These are phyloP conservation scores for Sylvia borin DNA, from an alignment of 2,797 vertebrate genomes.

Conservation along the genomic window DNA sequence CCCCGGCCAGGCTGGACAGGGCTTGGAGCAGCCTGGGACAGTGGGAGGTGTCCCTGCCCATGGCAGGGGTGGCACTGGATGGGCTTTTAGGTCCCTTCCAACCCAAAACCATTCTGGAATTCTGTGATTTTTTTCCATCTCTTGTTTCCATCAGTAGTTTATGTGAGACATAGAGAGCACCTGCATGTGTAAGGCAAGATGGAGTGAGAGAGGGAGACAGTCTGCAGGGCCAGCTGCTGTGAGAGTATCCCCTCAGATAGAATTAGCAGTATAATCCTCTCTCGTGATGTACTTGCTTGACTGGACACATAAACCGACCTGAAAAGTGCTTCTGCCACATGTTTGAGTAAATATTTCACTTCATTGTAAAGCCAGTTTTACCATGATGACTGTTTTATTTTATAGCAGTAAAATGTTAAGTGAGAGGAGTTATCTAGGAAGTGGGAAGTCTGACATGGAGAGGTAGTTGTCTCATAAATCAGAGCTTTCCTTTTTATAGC, in stretches of 20 bases:
- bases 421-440: background rate
- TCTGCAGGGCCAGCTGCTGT: background rate
- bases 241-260: background rate
- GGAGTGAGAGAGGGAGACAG: background rate
- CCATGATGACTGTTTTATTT: background rate
- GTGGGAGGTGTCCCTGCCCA: background rate
- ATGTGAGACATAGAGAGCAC: background rate
- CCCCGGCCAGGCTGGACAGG: background rate
- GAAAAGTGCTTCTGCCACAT: background rate
- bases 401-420: background rate
- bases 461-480: background rate
- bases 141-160: background rate
- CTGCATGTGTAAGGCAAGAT: background rate
- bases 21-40: background rate
- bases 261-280: slow-evolving; percentile 18
- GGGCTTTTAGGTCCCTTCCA: background rate
- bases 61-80: background rate
- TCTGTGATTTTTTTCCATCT: background rate
- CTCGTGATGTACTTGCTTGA: background rate
- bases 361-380: background rate
- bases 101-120: background rate
- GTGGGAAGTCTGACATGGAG: background rate
- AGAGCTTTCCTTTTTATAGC: background rate
- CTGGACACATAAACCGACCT: background rate
- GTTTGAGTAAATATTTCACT: background rate